Conservation (phyloP, 2,888 invertebrate genomes). For the Tromatobia lineatoria region DNA sequence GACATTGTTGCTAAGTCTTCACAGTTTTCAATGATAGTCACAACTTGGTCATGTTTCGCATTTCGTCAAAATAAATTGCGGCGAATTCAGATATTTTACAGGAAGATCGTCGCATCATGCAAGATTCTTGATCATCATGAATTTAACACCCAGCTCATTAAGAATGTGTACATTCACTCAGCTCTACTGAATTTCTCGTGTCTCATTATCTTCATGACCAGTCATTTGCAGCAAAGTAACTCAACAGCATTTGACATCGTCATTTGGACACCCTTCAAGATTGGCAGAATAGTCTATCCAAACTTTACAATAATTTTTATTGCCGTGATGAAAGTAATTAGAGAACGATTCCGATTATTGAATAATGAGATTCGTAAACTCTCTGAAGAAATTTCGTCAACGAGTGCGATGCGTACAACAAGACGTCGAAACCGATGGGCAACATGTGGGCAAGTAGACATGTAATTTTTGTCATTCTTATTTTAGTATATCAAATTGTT, state of each 20-base stretch:
- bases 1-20: conserved; percentile 1
- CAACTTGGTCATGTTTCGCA: conserved; percentile 48
- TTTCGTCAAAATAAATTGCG: conserved; percentile 35
- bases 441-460: conserved; percentile 27
- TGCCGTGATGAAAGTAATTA: conserved; percentile 37
- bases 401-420: not conserved
- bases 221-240: conserved; percentile 25
- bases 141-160: not conserved
- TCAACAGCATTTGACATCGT: not conserved
- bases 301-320: conserved; percentile 55
- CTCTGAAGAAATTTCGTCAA: not conserved
- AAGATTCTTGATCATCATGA: conserved; percentile 4
- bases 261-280: conserved; percentile 44
- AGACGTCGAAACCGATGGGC: not conserved
- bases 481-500: not conserved
- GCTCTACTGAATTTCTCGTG: conserved; percentile 10
- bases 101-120: conserved; percentile 21
- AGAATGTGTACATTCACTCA: conserved; percentile 8
- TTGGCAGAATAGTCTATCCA: conserved; percentile 52
- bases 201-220: not conserved
- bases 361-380: conserved; percentile 45
- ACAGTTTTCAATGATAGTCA: conserved; percentile 50
- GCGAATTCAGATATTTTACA: conserved; percentile 21
- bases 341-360: conserved; percentile 39
- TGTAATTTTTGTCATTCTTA: not conserved